Base-by-base conservation (phyloP, 2,888 invertebrate species). In the Caenorhabditis imperialis region DNA sequence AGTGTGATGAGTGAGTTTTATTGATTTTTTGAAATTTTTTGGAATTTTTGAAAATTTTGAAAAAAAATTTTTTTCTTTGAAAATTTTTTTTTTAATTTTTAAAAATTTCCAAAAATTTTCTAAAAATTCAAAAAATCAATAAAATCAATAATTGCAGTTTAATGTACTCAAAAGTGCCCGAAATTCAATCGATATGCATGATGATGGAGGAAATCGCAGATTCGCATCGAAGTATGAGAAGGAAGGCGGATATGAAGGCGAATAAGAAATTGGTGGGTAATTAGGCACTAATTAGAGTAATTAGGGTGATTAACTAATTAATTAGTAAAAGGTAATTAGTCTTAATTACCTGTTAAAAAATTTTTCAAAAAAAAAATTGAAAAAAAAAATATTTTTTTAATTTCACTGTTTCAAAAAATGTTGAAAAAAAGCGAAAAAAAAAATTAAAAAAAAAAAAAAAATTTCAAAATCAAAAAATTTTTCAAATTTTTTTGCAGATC, bases 131-230 rank as follows among this genome's bases (percentile, higher is more conserved):
- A 8, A 25, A n/a, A 16, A 1, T 23, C n/a, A 1, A 5, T 3
- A 27, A 25, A 35, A 7, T 22, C 22, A 23, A 22, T 37, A 20
- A 20, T 55, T 76, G 48, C 53, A 73, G 57, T n/a, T 20, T 58
- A 22, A 73, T 70, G 55, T 70, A 67, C 42, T 69, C 63, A 27
- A 78, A 78, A 63, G 65, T 75, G 14, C 76, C 79, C 4, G 79
- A 79, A 61, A 71, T 82, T 7, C 67, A 63, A 33, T 79, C 80
- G n/a, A 81, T 85, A 27, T 85, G 79, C 61, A 63, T 58, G 35
- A 67, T 79, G 45, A 67, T 85, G 55, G 79, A 81, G 37, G 85
- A 85, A 48, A 84, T 85, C 42, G 81, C 81, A 3, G 80, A 81
- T 27, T 73, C 84, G 10, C 85, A 85, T 62, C 58, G 78, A 22